Conservation (phyloP, 2,888 invertebrate species). For the Melinopterus prodromus region DNA sequence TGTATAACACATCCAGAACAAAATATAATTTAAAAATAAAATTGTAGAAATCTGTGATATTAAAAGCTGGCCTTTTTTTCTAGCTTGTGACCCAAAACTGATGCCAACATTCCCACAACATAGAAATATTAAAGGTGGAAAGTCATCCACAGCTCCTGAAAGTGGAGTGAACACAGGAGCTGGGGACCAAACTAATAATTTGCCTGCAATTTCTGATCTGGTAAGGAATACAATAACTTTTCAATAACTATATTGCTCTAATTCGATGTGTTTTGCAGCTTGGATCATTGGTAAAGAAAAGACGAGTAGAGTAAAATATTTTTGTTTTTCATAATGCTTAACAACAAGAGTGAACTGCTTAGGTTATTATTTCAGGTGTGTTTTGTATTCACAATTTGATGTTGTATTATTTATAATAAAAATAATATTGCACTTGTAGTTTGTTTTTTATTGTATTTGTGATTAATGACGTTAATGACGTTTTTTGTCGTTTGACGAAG, state of each 20-base stretch:
- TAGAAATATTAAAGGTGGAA: slow-evolving; percentile 76
- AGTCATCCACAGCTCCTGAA: slow-evolving; percentile 53
- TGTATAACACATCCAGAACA: too few relatives aligned
- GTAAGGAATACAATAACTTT: slow-evolving; percentile 55
- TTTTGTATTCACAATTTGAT: too few relatives aligned
- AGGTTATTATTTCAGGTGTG: not conserved
- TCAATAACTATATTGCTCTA: slow-evolving; percentile 29
- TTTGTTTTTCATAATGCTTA: not conserved
- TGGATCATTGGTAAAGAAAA: slow-evolving; percentile 82
- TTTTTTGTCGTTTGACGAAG: too few relatives aligned
- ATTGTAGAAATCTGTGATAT: slow-evolving; percentile 23
- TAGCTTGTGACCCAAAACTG: slow-evolving; percentile 94
- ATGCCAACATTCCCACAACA: slow-evolving; percentile 99
- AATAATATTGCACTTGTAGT: too few relatives aligned
- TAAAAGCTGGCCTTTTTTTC: slow-evolving; percentile 49
- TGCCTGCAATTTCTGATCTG: slow-evolving; percentile 84
- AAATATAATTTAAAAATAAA: too few relatives aligned
- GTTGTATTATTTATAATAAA: too few relatives aligned
- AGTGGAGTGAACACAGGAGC: slow-evolving; percentile 67
- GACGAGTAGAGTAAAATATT: slow-evolving; percentile 71
- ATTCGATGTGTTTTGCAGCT: slow-evolving; percentile 59
- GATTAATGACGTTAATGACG: too few relatives aligned
- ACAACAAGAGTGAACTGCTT: not conserved
- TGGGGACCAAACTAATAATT: slow-evolving; percentile 77
- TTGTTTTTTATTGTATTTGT: too few relatives aligned